These are phyloP conservation scores for Myotis brandtii DNA, from an alignment of 2,113 vertebrate genomes.

Conservation along the genomic window DNA sequence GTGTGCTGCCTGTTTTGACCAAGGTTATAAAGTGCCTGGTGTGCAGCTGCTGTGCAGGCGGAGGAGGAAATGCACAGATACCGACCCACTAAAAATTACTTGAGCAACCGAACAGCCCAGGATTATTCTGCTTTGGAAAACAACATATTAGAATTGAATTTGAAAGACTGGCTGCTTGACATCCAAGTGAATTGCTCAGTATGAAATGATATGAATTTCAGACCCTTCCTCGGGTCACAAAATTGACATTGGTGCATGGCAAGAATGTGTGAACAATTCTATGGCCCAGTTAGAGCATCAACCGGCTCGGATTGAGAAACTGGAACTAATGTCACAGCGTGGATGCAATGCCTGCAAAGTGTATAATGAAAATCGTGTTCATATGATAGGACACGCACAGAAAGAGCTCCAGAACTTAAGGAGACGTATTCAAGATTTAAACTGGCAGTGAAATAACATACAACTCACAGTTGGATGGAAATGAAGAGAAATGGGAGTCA, in stretches of 20 bases:
- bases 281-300: conserved; percentile 99
- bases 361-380: conserved; percentile 95
- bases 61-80: conserved; percentile 96
- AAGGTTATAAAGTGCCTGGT: conserved; percentile 94
- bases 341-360: conserved; percentile 97
- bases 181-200: neutral
- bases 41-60: conserved; percentile 93
- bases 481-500: conserved; percentile 96
- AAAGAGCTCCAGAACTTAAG: conserved; percentile 97
- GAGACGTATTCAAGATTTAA: conserved; percentile 97
- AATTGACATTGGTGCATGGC: conserved; percentile 98
- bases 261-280: conserved; percentile 98
- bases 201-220: conserved; percentile 93
- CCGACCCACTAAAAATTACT: conserved; percentile 96
- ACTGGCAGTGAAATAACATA: conserved; percentile 98
- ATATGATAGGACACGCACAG: conserved; percentile 97
- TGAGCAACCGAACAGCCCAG: conserved; percentile 93
- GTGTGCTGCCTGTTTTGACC: conserved; percentile 96
- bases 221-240: conserved; percentile 96
- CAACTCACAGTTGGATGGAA: conserved; percentile 95
- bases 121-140: conserved; percentile 94
- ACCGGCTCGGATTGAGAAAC: conserved; percentile 95
- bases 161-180: neutral
- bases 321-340: conserved; percentile 96
- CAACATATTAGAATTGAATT: neutral